Conservation (phyloP, 1,140 invertebrate genomes). For the Leptestheria dahalacensis region DNA sequence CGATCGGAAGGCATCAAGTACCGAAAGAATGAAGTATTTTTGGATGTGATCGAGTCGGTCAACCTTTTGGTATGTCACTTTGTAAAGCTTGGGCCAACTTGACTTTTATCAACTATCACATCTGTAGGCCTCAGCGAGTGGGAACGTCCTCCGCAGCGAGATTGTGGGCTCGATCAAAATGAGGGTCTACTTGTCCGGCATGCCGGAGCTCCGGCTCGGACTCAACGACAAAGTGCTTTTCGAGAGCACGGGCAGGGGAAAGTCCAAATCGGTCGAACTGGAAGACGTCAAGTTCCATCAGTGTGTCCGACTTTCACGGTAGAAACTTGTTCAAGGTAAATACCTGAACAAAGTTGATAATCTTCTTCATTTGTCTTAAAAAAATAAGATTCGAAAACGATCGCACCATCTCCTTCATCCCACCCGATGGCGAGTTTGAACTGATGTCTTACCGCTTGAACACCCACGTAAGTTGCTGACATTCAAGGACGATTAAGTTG, state of each 20-base stretch:
- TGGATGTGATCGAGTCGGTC: slow-evolving; percentile 98
- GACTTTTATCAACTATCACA: not conserved
- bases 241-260: slow-evolving; percentile 92
- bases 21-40: slow-evolving; percentile 98
- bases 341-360: not conserved
- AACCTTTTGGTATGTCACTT: slow-evolving; percentile 58
- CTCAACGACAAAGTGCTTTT: slow-evolving; percentile 98
- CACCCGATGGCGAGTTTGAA: slow-evolving; percentile 99
- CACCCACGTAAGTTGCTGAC: slow-evolving; percentile 58
- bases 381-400: slow-evolving; percentile 83
- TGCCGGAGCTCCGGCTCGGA: slow-evolving; percentile 96
- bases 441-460: slow-evolving; percentile 98
- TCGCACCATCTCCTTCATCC: slow-evolving; percentile 95
- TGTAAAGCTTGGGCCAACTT: not conserved
- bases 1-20: slow-evolving; percentile 97
- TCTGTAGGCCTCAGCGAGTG: slow-evolving; percentile 80
- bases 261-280: slow-evolving; percentile 95
- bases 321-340: not conserved
- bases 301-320: slow-evolving; percentile 83
- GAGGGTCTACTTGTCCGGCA: slow-evolving; percentile 97
- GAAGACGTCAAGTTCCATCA: slow-evolving; percentile 99
- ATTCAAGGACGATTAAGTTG: not conserved
- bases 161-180: slow-evolving; percentile 99
- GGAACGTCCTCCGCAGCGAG: slow-evolving; percentile 93
- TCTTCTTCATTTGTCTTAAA: not conserved